Percentiles rank a stretch among this genome's conserved stretches.
These are phyloP conservation scores for Orchesella flavescens DNA, from an alignment of 2,888 invertebrate genomes.

Conservation along the genomic window DNA sequence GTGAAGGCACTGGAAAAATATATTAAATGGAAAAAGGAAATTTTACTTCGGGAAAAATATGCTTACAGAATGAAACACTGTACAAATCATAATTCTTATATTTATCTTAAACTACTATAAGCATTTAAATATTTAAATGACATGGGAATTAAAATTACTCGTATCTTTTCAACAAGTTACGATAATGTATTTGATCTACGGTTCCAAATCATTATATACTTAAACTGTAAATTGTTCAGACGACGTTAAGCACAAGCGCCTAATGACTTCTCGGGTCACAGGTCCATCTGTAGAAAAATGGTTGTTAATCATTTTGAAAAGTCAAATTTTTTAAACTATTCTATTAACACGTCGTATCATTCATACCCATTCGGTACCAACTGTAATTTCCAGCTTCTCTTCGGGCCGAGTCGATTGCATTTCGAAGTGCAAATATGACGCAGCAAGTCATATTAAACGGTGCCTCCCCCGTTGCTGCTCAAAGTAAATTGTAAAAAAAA, in stretches of 20 bases:
- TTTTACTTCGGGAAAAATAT: too few relatives aligned
- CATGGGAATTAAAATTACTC: too few relatives aligned
- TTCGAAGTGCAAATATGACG: conserved; percentile 78
- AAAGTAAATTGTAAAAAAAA: background rate
- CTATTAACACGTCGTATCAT: conserved; percentile 71
- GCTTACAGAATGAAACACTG: too few relatives aligned
- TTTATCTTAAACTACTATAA: too few relatives aligned
- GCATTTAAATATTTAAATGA: too few relatives aligned
- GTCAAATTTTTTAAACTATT: too few relatives aligned
- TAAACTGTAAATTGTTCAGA: conserved; percentile 40
- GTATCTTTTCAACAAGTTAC: background rate
- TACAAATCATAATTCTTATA: too few relatives aligned
- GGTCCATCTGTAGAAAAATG: conserved; percentile 61
- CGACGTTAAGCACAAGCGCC: background rate
- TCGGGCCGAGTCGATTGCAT: conserved; percentile 81
- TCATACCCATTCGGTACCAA: conserved; percentile 80
- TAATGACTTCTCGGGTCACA: conserved; percentile 66
- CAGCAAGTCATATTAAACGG: background rate
- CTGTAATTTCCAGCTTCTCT: conserved; percentile 79
- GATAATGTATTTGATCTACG: too few relatives aligned
- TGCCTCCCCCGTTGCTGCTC: conserved; percentile 13
- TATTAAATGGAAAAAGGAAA: too few relatives aligned
- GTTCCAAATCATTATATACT: too few relatives aligned
- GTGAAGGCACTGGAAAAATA: too few relatives aligned
- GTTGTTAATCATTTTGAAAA: background rate